Percentiles rank a stretch among this genome's conserved stretches.
These are phyloP conservation scores for Pteropus rufus DNA, from an alignment of 2,797 vertebrate genomes.

Conservation along the genomic window DNA sequence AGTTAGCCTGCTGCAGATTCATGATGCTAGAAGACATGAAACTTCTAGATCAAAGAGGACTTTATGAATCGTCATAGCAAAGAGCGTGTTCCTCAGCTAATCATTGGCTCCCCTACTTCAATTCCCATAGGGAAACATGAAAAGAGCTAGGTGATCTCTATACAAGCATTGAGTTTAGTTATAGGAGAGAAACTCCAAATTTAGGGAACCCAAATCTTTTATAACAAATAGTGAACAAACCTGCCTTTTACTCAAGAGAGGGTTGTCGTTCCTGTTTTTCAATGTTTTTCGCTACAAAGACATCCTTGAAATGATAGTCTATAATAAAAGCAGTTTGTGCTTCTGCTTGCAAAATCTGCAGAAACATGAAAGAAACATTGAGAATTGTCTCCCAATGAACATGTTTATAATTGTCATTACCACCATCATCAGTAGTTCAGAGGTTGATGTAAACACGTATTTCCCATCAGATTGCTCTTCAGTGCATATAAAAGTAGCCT, in stretches of 20 bases:
- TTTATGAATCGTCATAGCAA: background rate
- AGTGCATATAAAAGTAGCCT: background rate
- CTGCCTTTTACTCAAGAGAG: background rate
- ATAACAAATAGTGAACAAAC: background rate
- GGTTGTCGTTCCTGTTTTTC: background rate
- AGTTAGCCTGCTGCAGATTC: background rate
- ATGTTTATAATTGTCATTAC: background rate
- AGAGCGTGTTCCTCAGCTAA: background rate
- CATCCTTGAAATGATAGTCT: background rate
- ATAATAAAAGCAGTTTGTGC: background rate
- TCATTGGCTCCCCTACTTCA: background rate
- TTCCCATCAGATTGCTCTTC: background rate
- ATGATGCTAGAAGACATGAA: background rate
- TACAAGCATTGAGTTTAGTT: background rate
- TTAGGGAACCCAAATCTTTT: background rate
- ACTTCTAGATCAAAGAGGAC: background rate
- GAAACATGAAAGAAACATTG: background rate
- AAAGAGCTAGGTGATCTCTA: background rate
- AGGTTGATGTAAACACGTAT: background rate
- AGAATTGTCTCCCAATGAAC: background rate
- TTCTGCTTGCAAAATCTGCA: background rate
- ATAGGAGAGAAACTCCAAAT: background rate
- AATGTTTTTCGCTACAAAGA: background rate
- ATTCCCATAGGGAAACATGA: background rate
- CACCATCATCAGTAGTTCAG: background rate